Base-by-base conservation (phyloP, 2,113 vertebrate species). In the Myiopsitta monachus region DNA sequence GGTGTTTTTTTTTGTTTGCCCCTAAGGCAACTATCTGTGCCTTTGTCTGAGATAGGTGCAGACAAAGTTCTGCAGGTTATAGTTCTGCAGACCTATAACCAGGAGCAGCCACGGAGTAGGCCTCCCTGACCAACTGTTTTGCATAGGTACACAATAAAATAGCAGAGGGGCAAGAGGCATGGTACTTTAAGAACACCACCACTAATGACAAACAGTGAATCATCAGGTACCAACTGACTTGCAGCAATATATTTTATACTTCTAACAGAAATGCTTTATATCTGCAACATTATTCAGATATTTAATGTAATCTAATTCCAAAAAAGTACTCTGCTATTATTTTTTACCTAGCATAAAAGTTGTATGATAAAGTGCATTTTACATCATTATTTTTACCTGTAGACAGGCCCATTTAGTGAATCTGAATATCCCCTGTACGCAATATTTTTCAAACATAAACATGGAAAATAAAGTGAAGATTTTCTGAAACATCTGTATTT, bases 391-490 rank as follows among this genome's bases (percentile, higher is more conserved):
- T 90, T 96, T 88, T n/a, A 90, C 90, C 55, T 72, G 61, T n/a
- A 95, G 83, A 75, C 43, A 94, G 92, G 92, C 55, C 86, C 64
- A 78, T 28, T 81, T 59, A n/a, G n/a, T 36, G 57, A 88, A 62
- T 92, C 75, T 51, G 46, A 69, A n/a, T 80, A 86, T 55, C 51
- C 75, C 85, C 68, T 94, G 76, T 93, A 95, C 26, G 27, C 51
- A 78, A 7, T 88, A 90, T 72, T 96, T 95, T 96, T 93, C 79
- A 81, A 92, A 86, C 38, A 31, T 18, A 77, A 96, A 88, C 30
- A 24, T 64, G 64, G 61, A 81, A 90, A 97, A 96, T 96, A 97
- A 96, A 97, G 46, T 70, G 73, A 91, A 95, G 77, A 92, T 90
- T 96, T 96, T 96, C 75, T 73, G 88, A 94, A 46, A 90, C 64